Conservation (phyloP, 2,888 invertebrate species). For the Trilocha varians region DNA sequence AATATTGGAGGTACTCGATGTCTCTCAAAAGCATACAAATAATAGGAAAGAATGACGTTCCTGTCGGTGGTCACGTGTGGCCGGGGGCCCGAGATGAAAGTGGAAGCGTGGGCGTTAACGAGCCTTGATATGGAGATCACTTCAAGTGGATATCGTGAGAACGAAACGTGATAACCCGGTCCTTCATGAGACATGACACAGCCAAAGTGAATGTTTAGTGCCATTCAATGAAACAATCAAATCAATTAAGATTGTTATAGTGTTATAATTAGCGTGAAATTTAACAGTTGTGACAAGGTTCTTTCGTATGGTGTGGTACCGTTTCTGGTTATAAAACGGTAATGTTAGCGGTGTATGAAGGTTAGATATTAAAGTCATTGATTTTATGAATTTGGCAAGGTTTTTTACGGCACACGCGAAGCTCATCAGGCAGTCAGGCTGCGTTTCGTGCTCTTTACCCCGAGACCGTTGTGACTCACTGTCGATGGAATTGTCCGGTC, state of each 20-base stretch:
- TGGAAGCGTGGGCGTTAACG: slow-evolving; percentile 56
- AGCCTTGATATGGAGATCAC: slow-evolving; percentile 26
- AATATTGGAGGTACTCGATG: slow-evolving; percentile 37
- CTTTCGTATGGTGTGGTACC: neutral
- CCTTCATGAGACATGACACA: slow-evolving; percentile 14
- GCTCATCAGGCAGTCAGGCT: slow-evolving; percentile 50
- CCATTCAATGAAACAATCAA: neutral
- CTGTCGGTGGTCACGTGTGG: slow-evolving; percentile 51
- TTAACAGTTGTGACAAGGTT: neutral
- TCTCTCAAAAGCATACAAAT: slow-evolving; percentile 25
- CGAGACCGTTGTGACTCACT: slow-evolving; percentile 48
- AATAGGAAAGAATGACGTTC: slow-evolving; percentile 35
- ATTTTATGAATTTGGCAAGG: slow-evolving; percentile 8
- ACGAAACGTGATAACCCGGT: slow-evolving; percentile 34
- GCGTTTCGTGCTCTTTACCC: slow-evolving; percentile 63
- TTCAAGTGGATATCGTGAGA: slow-evolving; percentile 45
- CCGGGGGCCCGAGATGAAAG: slow-evolving; percentile 57
- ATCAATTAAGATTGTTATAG: neutral
- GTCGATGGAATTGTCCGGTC: slow-evolving; percentile 22
- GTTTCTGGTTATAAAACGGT: neutral
- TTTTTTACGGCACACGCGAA: slow-evolving; percentile 48
- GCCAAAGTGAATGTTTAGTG: neutral
- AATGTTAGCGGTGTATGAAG: neutral
- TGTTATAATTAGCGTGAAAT: neutral
- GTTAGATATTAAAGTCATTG: neutral